Base-by-base conservation (phyloP, 2,888 invertebrate genomes). In the Tholera decimalis region DNA sequence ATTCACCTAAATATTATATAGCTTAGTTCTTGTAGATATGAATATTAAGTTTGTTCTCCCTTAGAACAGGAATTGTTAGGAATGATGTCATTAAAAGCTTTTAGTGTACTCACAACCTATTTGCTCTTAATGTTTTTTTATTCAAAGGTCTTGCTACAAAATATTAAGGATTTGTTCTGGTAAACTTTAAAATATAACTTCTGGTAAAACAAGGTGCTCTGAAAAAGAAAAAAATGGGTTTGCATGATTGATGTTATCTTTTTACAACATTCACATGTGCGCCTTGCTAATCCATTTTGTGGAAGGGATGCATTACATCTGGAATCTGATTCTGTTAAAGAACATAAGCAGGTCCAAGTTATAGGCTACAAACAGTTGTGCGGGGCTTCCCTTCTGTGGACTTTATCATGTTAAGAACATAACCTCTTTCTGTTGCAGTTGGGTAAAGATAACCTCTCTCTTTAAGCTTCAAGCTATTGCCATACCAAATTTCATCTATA, bases 61-160 rank as follows among this genome's bases (percentile, higher is more conserved):
- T 28, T 39, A 44, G 15, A 39, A n/a, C 13, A 49, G n/a, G 0
- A 24, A 39, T 33, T 33, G 50, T 39, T 51, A 67, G 67, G 44
- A 73, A 46, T 67, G 51, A 33, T 37, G 37, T 35, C 11, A 53
- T 35, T 47, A 11, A 64, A 69, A 73, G 18, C 66, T 24, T 67
- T 51, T 69, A 71, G 41, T 35, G 9, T 49, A 35, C 26, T 49
- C n/a, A 5, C 39, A 53, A 47, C 43, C 46, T 53, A 43, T 47
- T 44, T 78, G 63, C 73, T 54, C 33, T 73, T 58, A 61, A 78
- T 66, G 30, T 66, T 53, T 73, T 73, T 73, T 44, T 73, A 58
- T 73, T 8, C 59, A 57, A 58, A 76, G 64, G 65, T 65, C 69
- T 66, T 80, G 72, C 59, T 18, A 43, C 51, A 56, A 44, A 78